Percentiles rank a stretch among this genome's conserved stretches.
Conservation (phyloP, 2,888 invertebrate species). For the Rhopalosiphum nymphaeae region DNA sequence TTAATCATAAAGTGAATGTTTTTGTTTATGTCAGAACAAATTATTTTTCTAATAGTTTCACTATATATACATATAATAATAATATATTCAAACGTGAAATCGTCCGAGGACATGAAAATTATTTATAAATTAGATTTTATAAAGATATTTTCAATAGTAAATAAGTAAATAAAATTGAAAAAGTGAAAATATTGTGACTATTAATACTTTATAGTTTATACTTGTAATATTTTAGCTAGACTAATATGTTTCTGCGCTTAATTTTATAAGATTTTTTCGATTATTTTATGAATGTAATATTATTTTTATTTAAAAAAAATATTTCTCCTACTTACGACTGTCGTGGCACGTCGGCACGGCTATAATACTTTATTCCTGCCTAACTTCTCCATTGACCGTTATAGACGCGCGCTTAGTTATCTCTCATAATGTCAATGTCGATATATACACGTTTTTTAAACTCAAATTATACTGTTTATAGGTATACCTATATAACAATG, state of each 20-base stretch:
- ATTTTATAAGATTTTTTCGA: neutral
- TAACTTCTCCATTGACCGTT: neutral
- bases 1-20: conserved; percentile 37
- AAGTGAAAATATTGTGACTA: neutral
- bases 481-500: neutral
- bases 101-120: neutral
- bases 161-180: neutral
- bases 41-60: conserved; percentile 27
- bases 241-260: neutral
- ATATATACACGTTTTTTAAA: neutral
- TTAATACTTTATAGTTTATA: neutral
- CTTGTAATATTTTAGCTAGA: neutral
- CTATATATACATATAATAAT: neutral
- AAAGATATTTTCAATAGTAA: neutral
- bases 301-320: neutral
- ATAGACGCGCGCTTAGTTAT: neutral
- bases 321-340: neutral
- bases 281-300: neutral
- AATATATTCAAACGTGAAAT: conserved; percentile 10
- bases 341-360: neutral
- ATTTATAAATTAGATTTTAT: neutral
- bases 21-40: conserved; percentile 25
- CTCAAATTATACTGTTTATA: neutral
- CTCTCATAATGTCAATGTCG: conserved; percentile 6
- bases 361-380: neutral